Percentiles rank a stretch among this genome's conserved stretches.
phyloP scores from a whole-genome alignment of 2,888 invertebrate species.

The Bedellia somnulentella region DNA sequence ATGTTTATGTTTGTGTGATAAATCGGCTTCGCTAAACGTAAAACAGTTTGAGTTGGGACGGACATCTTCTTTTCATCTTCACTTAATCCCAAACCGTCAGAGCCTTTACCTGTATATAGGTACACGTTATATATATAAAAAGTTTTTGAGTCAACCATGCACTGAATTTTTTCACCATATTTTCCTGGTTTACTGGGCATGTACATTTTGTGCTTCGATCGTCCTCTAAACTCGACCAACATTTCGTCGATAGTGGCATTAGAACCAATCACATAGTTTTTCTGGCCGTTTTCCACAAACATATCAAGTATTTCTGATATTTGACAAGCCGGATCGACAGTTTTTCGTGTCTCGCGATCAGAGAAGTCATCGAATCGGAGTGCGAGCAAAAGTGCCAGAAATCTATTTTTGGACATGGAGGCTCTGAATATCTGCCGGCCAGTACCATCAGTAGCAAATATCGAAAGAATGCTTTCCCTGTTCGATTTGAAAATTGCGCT shows the following conservation, averaged over 20 bases:
- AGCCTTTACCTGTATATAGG: no score
- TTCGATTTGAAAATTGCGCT: not conserved
- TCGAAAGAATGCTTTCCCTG: not conserved
- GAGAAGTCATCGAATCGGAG: conserved; percentile 3
- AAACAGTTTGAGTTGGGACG: no score
- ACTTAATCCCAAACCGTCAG: no score
- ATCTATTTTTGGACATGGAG: conserved; percentile 1
- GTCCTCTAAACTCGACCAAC: conserved; percentile 7
- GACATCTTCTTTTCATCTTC: no score
- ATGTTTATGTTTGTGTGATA: no score
- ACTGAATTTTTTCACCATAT: conserved; percentile 6
- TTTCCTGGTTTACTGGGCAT: conserved; percentile 8
- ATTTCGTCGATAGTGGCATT: conserved; percentile 5
- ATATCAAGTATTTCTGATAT: conserved; percentile 1
- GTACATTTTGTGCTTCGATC: conserved; percentile 6
- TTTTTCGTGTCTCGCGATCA: not conserved
- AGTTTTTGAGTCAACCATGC: conserved; percentile 5
- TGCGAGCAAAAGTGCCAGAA: not conserved
- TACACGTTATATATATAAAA: no score
- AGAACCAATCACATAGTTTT: not conserved
- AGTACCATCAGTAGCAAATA: conserved; percentile 2
- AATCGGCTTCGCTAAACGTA: no score
- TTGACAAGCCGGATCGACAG: not conserved
- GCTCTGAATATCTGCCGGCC: conserved; percentile 1
- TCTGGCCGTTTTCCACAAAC: conserved; percentile 1